Conservation (phyloP, 1,140 invertebrate genomes). For the Drosophila tani region DNA sequence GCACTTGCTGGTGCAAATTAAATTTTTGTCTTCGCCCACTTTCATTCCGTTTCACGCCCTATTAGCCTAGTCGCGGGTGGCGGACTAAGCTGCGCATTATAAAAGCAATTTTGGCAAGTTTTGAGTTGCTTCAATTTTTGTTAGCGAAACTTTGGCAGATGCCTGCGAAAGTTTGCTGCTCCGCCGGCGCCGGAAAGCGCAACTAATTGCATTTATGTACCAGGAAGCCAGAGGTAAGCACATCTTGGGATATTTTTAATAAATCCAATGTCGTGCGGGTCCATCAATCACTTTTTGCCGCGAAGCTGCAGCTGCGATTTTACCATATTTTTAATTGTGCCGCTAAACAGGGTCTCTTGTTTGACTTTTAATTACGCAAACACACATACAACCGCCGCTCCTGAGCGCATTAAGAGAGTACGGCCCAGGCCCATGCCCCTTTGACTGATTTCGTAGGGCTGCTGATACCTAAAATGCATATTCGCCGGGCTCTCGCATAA, state of each 20-base stretch:
- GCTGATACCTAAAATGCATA: conserved; percentile 24
- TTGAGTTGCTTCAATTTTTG: conserved; percentile 72
- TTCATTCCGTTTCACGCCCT: conserved; percentile 39
- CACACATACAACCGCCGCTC: background rate
- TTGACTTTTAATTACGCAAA: conserved; percentile 5
- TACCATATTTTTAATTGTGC: conserved; percentile 6
- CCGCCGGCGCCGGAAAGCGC: conserved; percentile 1
- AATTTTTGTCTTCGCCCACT: conserved; percentile 24
- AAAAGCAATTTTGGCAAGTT: conserved; percentile 77
- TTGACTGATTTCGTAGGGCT: background rate
- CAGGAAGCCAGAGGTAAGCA: background rate
- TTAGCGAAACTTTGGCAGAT: conserved; percentile 66
- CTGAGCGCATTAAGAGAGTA: conserved; percentile 7
- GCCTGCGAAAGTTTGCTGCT: conserved; percentile 26
- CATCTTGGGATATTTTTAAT: background rate
- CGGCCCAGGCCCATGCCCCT: too few species aligned
- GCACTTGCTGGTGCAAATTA: conserved; percentile 37
- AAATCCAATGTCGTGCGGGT: background rate
- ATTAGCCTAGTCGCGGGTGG: conserved; percentile 52
- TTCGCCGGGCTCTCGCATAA: conserved; percentile 12
- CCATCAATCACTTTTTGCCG: conserved; percentile 8
- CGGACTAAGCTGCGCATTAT: conserved; percentile 62
- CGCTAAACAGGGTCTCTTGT: background rate
- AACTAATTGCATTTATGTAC: conserved; percentile 39
- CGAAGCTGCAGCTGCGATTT: background rate